These are phyloP conservation scores for Ectemnius lituratus DNA, from an alignment of 2,888 invertebrate species.

Conservation along the genomic window DNA sequence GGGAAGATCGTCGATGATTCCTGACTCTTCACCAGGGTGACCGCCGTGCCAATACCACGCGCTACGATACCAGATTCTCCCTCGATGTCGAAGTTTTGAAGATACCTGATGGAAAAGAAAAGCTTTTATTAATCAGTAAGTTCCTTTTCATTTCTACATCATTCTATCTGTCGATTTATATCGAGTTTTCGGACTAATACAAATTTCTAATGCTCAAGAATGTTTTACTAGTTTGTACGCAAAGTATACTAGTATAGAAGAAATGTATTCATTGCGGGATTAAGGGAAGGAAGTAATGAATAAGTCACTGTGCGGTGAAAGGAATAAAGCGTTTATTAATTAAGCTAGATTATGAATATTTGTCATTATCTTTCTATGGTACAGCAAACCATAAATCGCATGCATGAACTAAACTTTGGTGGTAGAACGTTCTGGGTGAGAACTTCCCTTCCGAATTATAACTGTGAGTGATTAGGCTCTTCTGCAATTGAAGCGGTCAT, in stretches of 20 bases:
- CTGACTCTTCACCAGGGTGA: conserved; percentile 82
- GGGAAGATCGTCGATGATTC: conserved; percentile 49
- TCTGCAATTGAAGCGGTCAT: no score
- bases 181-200: no score
- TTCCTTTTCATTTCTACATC: no score
- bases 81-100: conserved; percentile 96
- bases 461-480: neutral
- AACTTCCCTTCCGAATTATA: neutral
- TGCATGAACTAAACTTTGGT: no score
- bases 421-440: no score
- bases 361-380: no score
- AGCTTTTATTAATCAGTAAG: neutral
- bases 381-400: no score
- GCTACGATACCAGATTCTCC: conserved; percentile 98
- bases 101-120: conserved; percentile 81
- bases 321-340: neutral
- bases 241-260: no score
- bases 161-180: no score
- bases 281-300: conserved; percentile 4
- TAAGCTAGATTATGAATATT: neutral
- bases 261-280: neutral
- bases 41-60: conserved; percentile 94
- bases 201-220: no score
- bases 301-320: neutral
- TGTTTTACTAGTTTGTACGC: no score